Conservation (phyloP, 1,140 invertebrate species). For the Odontomachus brunneus region DNA sequence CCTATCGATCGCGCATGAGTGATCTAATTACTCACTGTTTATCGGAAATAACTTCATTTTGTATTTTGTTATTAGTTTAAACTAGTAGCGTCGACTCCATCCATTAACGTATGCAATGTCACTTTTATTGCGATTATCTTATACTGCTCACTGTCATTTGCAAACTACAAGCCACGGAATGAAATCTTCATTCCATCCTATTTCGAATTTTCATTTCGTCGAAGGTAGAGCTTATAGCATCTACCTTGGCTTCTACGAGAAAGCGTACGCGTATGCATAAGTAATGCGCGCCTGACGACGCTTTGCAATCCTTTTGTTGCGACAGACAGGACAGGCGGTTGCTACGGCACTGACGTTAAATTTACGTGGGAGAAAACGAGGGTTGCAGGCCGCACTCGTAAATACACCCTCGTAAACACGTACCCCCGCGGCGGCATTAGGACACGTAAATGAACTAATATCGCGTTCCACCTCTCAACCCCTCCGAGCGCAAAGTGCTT, state of each 20-base stretch:
- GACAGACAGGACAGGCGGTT: slow-evolving; percentile 21
- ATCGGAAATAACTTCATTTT: not conserved
- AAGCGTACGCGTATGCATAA: not conserved
- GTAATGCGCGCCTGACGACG: not conserved
- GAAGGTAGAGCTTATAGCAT: slow-evolving; percentile 26
- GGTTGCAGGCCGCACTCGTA: slow-evolving; percentile 48
- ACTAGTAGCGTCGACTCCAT: not conserved
- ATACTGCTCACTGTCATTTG: no score
- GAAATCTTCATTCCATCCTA: not conserved
- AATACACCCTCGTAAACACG: slow-evolving; percentile 68
- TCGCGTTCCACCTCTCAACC: slow-evolving; percentile 59
- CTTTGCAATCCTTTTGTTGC: slow-evolving; percentile 49
- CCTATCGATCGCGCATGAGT: not conserved
- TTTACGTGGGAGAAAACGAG: slow-evolving; percentile 58
- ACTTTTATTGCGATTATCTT: no score
- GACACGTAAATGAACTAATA: slow-evolving; percentile 74
- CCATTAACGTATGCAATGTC: no score
- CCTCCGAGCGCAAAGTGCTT: slow-evolving; percentile 62
- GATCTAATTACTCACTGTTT: not conserved
- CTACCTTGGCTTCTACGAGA: slow-evolving; percentile 20
- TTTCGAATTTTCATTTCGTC: slow-evolving; percentile 28
- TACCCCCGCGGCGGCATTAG: slow-evolving; percentile 65
- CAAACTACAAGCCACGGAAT: no score
- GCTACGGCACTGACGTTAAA: slow-evolving; percentile 50
- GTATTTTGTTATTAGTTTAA: not conserved